Percentiles rank a stretch among this genome's conserved stretches.
Evolutionary conservation across 2,888 invertebrate genomes (phyloP).

Genomic region (Stenurella melanura): DNA sequence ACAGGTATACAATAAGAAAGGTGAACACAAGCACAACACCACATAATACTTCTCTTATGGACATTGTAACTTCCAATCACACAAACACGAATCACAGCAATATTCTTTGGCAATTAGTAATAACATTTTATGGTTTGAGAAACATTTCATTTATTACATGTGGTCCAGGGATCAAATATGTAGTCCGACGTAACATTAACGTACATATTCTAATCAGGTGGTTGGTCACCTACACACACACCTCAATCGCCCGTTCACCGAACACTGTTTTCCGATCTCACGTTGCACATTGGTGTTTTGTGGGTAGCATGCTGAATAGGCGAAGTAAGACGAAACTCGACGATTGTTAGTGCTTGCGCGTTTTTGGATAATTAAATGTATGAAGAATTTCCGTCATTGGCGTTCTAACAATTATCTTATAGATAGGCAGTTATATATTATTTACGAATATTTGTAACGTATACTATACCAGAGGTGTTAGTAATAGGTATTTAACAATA

Average conservation of each 20-base stretch:
- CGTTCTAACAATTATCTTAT: no score
- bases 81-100: slow-evolving; percentile 59
- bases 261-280: slow-evolving; percentile 57
- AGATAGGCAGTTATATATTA: no score
- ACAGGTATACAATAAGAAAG: slow-evolving; percentile 61
- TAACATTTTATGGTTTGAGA: slow-evolving; percentile 57
- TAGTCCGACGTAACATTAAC: slow-evolving; percentile 48
- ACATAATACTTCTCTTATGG: slow-evolving; percentile 61
- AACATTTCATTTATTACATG: slow-evolving; percentile 39
- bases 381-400: no score
- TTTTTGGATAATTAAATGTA: slow-evolving; percentile 8
- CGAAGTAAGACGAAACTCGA: slow-evolving; percentile 55
- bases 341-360: slow-evolving; percentile 58
- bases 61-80: slow-evolving; percentile 62
- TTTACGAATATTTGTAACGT: no score
- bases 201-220: slow-evolving; percentile 53
- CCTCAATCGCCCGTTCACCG: slow-evolving; percentile 46
- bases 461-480: no score
- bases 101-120: slow-evolving; percentile 58
- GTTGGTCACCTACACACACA: slow-evolving; percentile 42
- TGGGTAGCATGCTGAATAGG: slow-evolving; percentile 60
- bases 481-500: no score
- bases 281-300: slow-evolving; percentile 59
- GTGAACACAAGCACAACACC: slow-evolving; percentile 65
- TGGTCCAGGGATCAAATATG: slow-evolving; percentile 36